A percentile compares a stretch with the other conserved stretches of the same genome.
Conservation (phyloP, 2,888 invertebrate species). For the Hypsopygia costalis region DNA sequence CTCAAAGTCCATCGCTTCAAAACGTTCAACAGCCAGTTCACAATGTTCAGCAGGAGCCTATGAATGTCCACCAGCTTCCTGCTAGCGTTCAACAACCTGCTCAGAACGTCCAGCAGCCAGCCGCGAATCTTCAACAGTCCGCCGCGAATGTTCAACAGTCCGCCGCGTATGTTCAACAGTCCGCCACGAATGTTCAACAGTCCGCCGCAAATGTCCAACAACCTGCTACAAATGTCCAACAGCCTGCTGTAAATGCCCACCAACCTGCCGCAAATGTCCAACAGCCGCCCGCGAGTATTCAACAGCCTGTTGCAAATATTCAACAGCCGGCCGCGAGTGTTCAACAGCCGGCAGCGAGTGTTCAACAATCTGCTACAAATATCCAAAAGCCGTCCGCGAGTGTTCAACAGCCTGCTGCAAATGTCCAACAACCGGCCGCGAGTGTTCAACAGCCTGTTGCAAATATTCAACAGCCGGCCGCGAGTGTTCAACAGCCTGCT, state of each 20-base stretch:
- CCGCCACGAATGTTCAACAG: not conserved
- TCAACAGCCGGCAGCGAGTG: no score
- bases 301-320: slow-evolving; percentile 1
- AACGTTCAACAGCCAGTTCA: slow-evolving; percentile 1
- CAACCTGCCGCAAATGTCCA: slow-evolving; percentile 3
- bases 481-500: no score
- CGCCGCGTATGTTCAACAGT: not conserved
- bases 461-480: no score
- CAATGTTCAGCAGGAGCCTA: no score
- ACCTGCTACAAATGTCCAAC: not conserved
- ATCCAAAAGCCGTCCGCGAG: no score
- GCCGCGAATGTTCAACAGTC: not conserved
- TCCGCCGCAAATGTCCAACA: slow-evolving; percentile 6
- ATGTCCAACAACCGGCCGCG: no score
- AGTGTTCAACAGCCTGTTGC: no score
- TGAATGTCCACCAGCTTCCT: not conserved
- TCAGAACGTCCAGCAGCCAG: not conserved
- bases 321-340: not conserved
- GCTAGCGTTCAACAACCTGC: slow-evolving; percentile 5
- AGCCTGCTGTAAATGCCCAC: slow-evolving; percentile 3
- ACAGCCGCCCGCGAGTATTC: slow-evolving; percentile 5
- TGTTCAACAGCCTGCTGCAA: no score
- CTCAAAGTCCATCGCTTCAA: not conserved
- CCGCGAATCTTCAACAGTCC: not conserved
- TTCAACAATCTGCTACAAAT: no score